A percentile compares a stretch with the other conserved stretches of the same genome.
These are phyloP conservation scores for Schizopygopsis pylzovi DNA, from an alignment of 2,797 vertebrate genomes.

Conservation along the genomic window DNA sequence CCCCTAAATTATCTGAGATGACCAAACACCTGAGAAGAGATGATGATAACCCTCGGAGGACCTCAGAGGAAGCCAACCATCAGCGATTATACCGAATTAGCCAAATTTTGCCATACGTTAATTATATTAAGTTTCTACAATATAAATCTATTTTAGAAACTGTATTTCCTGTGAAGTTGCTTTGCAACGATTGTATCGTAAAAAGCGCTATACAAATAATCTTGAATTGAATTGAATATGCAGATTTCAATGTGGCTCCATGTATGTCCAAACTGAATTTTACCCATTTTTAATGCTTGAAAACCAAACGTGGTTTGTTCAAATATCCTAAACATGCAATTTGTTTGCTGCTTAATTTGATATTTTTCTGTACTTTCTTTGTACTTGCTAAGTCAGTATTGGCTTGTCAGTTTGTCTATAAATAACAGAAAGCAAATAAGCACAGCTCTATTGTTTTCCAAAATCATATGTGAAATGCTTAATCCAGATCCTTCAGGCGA, in stretches of 20 bases:
- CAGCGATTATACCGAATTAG: too few relatives aligned
- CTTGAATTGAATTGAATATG: too few relatives aligned
- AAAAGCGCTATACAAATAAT: too few relatives aligned
- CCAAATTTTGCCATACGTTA: too few relatives aligned
- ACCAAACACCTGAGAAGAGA: too few relatives aligned
- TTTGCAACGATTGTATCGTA: too few relatives aligned
- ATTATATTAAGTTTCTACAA: too few relatives aligned
- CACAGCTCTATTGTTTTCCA: neutral
- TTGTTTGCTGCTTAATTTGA: neutral
- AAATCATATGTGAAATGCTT: slow-evolving; percentile 13
- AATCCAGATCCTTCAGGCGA: slow-evolving; percentile 5
- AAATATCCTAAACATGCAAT: neutral
- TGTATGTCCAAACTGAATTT: neutral
- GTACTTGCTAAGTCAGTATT: neutral
- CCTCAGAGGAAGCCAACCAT: too few relatives aligned
- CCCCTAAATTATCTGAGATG: too few relatives aligned
- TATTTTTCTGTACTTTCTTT: neutral
- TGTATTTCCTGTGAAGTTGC: too few relatives aligned
- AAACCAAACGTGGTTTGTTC: neutral
- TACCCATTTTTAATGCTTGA: neutral
- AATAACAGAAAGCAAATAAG: neutral
- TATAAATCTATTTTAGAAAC: too few relatives aligned
- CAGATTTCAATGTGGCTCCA: neutral
- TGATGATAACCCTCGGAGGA: too few relatives aligned
- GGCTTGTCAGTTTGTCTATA: neutral